Percentiles rank a stretch among this genome's conserved stretches.
phyloP scores from a whole-genome alignment of 1,140 invertebrate species.

The Solenopsis invicta region DNA sequence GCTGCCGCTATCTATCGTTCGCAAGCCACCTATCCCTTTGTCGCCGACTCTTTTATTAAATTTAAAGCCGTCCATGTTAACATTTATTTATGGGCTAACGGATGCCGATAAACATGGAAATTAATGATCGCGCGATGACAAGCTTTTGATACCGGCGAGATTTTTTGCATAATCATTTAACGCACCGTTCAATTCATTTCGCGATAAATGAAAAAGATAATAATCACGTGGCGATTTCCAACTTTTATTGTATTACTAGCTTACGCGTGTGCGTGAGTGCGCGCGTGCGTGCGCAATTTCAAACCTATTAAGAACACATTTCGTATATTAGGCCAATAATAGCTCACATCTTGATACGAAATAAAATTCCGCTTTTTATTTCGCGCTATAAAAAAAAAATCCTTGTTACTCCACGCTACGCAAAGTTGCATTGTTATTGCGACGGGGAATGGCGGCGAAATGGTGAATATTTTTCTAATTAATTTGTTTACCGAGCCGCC shows the following conservation, averaged over 20 bases:
- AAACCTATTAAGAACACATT: not conserved
- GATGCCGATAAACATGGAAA: slow-evolving; percentile 58
- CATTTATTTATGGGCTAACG: slow-evolving; percentile 57
- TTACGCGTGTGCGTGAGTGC: not conserved
- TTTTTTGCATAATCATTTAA: slow-evolving; percentile 43
- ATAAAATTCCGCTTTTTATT: slow-evolving; percentile 1
- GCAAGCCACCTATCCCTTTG: slow-evolving; percentile 32
- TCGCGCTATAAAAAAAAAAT: not conserved
- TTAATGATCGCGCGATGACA: slow-evolving; percentile 58
- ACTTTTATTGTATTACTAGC: not conserved
- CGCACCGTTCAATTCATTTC: slow-evolving; percentile 24
- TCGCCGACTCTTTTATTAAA: slow-evolving; percentile 57
- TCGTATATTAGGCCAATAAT: not conserved
- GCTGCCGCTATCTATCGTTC: slow-evolving; percentile 24
- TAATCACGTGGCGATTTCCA: slow-evolving; percentile 36
- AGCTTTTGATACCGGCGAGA: slow-evolving; percentile 24
- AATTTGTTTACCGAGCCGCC: slow-evolving; percentile 29
- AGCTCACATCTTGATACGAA: not conserved
- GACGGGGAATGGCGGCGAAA: not conserved
- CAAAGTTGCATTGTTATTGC: slow-evolving; percentile 1
- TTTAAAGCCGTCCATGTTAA: slow-evolving; percentile 46
- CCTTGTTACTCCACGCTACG: not conserved
- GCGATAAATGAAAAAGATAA: slow-evolving; percentile 16
- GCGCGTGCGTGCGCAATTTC: not conserved
- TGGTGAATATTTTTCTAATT: slow-evolving; percentile 36